Conservation (phyloP, 1,140 invertebrate genomes). For the Aporrectodea caliginosa region DNA sequence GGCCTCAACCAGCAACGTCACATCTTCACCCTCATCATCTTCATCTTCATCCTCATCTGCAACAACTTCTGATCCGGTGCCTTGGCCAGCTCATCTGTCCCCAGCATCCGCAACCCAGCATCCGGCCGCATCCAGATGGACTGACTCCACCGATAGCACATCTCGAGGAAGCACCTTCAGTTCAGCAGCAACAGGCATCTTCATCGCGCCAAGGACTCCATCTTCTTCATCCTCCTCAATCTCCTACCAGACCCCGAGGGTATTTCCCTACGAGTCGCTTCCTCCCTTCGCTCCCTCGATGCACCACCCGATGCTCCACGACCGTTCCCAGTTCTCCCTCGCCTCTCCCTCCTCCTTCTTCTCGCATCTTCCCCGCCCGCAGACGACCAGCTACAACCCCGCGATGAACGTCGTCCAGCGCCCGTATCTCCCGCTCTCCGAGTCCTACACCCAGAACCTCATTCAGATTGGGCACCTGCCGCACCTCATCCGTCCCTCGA, state of each 20-base stretch:
- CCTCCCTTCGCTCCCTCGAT: neutral
- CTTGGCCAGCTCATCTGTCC: too few relatives aligned
- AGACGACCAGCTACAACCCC: neutral
- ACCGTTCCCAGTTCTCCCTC: neutral
- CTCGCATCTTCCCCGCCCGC: neutral
- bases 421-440: neutral
- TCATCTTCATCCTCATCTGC: too few relatives aligned
- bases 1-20: too few relatives aligned
- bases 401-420: neutral
- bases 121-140: too few relatives aligned
- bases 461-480: neutral
- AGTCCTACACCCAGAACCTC: neutral
- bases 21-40: too few relatives aligned
- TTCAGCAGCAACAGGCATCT: neutral
- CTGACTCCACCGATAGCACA: too few relatives aligned
- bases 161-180: too few relatives aligned
- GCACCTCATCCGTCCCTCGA: neutral
- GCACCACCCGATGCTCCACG: neutral
- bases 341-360: neutral
- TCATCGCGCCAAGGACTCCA: neutral
- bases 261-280: neutral
- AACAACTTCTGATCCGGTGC: too few relatives aligned
- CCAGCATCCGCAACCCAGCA: too few relatives aligned
- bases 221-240: neutral
- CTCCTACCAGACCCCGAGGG: neutral